phyloP scores from a whole-genome alignment of 1,140 invertebrate species.

The Lasioglossum baleicum region DNA sequence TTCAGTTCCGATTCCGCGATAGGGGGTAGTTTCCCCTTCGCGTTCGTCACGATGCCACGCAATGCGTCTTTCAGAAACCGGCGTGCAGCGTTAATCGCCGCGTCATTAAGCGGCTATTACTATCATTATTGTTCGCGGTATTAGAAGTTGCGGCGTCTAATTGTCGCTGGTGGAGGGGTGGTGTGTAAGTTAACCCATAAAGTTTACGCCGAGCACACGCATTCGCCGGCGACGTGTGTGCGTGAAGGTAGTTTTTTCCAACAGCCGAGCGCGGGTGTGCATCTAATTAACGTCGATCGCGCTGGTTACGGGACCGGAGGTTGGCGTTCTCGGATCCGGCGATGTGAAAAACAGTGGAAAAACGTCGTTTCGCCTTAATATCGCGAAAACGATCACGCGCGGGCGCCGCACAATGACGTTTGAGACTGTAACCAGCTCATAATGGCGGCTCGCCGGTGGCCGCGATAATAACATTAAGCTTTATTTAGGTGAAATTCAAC shows the following conservation, averaged over 20 bases:
- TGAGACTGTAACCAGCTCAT: slow-evolving; percentile 72
- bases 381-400: slow-evolving; percentile 72
- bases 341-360: slow-evolving; percentile 60
- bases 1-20: too few species aligned
- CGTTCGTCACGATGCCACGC: background rate
- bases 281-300: slow-evolving; percentile 48
- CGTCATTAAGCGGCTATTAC: background rate
- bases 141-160: too few species aligned
- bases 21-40: too few species aligned
- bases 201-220: background rate
- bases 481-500: slow-evolving; percentile 79
- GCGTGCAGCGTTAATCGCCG: background rate
- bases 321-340: background rate
- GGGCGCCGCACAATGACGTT: slow-evolving; percentile 73
- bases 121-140: background rate
- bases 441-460: slow-evolving; percentile 63
- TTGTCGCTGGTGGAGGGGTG: background rate
- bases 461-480: slow-evolving; percentile 79
- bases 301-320: background rate
- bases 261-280: background rate
- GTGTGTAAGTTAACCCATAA: background rate
- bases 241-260: background rate
- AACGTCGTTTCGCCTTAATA: slow-evolving; percentile 72
- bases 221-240: too few species aligned
- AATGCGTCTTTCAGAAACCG: background rate